A percentile compares a stretch with the other conserved stretches of the same genome.
These are phyloP conservation scores for Drosophila ezoana DNA, from an alignment of 2,888 invertebrate species.

Conservation along the genomic window DNA sequence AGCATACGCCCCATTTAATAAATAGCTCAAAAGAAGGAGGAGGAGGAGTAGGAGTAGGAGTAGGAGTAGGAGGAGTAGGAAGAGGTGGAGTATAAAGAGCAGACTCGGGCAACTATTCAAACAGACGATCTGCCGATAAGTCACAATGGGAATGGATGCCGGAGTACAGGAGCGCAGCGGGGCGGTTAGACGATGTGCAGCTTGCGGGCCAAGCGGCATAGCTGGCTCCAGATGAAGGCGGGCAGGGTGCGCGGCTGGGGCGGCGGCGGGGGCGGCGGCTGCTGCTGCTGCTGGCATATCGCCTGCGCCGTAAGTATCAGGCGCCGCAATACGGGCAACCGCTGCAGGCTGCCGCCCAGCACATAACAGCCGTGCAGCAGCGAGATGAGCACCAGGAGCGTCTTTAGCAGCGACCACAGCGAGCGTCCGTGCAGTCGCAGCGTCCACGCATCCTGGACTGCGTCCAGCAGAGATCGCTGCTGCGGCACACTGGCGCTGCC, in stretches of 20 bases:
- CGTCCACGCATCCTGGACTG: not conserved
- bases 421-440: not conserved
- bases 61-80: no score
- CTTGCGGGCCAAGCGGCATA: conserved; percentile 14
- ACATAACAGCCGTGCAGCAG: conserved; percentile 15
- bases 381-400: conserved; percentile 20
- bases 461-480: not conserved
- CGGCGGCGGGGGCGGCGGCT: conserved; percentile 7
- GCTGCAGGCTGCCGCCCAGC: conserved; percentile 1
- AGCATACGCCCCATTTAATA: conserved; percentile 24
- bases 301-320: not conserved
- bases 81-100: no score
- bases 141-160: no score
- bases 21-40: conserved; percentile 18
- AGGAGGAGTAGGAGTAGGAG: no score
- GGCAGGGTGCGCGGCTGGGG: conserved; percentile 8
- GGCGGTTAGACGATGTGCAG: conserved; percentile 21
- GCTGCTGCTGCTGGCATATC: not conserved
- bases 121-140: no score
- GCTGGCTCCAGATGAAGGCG: conserved; percentile 12
- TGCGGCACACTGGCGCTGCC: not conserved
- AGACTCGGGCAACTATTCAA: no score
- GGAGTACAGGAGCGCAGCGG: conserved; percentile 19
- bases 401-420: conserved; percentile 21
- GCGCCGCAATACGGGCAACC: not conserved